Evolutionary conservation across 2,888 invertebrate genomes (phyloP).

Genomic region (Neoaliturus tenellus): DNA sequence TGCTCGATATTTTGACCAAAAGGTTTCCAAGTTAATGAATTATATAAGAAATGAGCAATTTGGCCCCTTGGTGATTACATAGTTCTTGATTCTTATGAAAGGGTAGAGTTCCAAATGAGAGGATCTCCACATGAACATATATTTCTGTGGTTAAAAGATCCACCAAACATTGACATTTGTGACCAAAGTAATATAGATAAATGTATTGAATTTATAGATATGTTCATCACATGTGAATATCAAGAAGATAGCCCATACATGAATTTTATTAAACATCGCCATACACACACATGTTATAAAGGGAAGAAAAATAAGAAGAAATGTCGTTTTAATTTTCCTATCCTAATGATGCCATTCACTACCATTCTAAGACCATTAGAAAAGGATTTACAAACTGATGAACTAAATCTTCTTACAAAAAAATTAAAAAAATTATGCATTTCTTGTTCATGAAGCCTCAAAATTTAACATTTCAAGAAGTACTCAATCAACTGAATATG

Average conservation of each 20-base stretch:
- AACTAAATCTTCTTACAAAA: not conserved
- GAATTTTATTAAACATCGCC: constrained; percentile 9
- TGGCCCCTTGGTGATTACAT: not conserved
- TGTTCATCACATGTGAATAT: not conserved
- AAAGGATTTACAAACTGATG: not conserved
- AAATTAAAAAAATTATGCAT: constrained; percentile 27
- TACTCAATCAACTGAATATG: not conserved
- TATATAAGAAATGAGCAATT: not conserved
- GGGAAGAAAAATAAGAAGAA: constrained; percentile 12
- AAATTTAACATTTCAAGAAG: not conserved
- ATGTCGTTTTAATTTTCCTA: not conserved
- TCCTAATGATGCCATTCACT: constrained; percentile 12
- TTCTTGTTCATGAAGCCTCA: constrained; percentile 1
- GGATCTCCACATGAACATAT: not conserved
- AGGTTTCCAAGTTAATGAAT: not conserved
- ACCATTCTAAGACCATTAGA: not conserved
- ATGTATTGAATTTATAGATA: constrained; percentile 11
- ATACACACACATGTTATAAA: not conserved
- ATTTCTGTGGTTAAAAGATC: not conserved
- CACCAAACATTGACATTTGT: not conserved
- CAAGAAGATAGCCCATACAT: not conserved
- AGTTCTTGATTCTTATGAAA: not conserved
- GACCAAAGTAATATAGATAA: not conserved
- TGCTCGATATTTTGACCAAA: not conserved
- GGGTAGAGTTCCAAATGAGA: not conserved